Conservation (phyloP, 2,113 vertebrate genomes). For the Centropus bengalensis region DNA sequence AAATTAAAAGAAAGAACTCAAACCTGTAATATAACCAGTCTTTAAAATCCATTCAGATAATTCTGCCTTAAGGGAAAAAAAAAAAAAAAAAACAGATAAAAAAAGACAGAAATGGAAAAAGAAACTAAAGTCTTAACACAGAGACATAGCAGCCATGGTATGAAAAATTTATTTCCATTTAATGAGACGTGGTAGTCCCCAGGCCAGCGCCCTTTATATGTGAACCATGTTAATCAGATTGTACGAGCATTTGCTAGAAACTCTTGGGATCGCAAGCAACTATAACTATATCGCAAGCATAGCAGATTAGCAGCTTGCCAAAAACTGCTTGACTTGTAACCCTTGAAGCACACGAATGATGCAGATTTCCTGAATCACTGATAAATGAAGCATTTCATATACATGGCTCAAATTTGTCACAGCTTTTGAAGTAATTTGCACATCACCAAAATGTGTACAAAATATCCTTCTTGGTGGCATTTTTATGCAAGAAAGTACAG, state of each 20-base stretch:
- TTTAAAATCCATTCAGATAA: background rate
- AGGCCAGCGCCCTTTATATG: conserved; percentile 66
- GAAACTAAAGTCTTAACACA: conserved; percentile 47
- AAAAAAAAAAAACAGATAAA: background rate
- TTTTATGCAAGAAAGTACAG: background rate
- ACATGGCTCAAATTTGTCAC: background rate
- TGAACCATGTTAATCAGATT: conserved; percentile 77
- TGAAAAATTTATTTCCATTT: conserved; percentile 76
- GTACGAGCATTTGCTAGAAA: conserved; percentile 68
- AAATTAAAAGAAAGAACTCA: background rate
- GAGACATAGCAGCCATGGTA: conserved; percentile 18
- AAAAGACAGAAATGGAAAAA: background rate
- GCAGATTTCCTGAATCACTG: background rate
- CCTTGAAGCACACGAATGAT: conserved; percentile 51
- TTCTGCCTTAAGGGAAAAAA: background rate
- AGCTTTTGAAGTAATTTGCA: background rate
- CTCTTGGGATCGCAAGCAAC: conserved; percentile 66
- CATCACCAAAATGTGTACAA: background rate
- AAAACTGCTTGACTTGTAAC: conserved; percentile 76
- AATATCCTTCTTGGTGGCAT: background rate
- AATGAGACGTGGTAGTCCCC: conserved; percentile 66
- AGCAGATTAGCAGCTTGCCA: conserved; percentile 70
- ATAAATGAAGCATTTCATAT: conserved; percentile 7
- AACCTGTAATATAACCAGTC: background rate
- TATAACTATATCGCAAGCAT: conserved; percentile 57